Evolutionary conservation across 2,113 vertebrate species (phyloP).

Genomic region (Felis chaus): DNA sequence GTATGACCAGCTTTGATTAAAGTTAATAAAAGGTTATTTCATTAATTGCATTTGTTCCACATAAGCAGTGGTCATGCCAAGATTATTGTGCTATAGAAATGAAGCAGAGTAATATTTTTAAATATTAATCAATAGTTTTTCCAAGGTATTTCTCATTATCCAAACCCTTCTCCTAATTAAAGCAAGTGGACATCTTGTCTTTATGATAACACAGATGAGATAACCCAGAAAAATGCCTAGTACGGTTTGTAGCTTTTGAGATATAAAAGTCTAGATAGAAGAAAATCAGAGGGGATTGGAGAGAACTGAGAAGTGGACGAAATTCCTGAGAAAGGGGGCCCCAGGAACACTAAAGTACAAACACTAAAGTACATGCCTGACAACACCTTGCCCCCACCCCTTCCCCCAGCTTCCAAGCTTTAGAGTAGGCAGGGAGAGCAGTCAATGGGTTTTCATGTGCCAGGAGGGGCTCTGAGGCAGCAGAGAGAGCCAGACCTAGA

Average conservation of each 20-base stretch:
- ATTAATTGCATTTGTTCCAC: neutral
- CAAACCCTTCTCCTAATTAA: neutral
- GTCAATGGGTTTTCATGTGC: neutral
- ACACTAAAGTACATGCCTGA: neutral
- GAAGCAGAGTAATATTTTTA: neutral
- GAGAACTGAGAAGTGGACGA: neutral
- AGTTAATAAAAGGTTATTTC: neutral
- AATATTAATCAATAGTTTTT: neutral
- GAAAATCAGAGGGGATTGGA: neutral
- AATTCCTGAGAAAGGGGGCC: neutral
- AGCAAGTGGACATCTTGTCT: neutral
- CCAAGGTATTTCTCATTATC: neutral
- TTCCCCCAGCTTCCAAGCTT: neutral
- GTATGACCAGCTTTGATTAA: neutral
- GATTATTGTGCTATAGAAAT: neutral
- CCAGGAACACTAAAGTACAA: neutral
- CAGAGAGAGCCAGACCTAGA: neutral
- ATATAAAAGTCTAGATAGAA: neutral
- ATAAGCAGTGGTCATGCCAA: neutral
- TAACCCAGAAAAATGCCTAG: neutral
- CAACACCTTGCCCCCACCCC: accelerated
- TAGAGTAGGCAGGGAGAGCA: neutral
- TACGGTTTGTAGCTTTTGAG: neutral
- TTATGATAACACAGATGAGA: neutral
- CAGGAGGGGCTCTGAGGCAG: neutral